Evolutionary conservation across 53 echinoderm and acorn worm species (phyloP), one percentile per base, ranked within the genome.

Genomic region (Antedon mediterranea): DNA sequence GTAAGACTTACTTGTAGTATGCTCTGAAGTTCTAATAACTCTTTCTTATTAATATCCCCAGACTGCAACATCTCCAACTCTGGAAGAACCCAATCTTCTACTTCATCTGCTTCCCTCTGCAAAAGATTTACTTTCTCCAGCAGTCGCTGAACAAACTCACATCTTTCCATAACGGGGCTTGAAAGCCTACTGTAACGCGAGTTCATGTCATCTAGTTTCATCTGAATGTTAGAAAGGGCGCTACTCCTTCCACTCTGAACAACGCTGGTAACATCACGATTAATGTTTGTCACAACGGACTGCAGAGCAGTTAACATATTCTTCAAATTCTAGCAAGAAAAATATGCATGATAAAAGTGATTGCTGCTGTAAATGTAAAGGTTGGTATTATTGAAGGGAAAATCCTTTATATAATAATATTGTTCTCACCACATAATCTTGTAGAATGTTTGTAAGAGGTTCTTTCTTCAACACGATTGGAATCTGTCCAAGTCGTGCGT

Each of bases 41-140:
- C 98, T 87, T 82, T 98, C 73, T 79, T 90, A 43, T 80, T 79
- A 33, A 92, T 77, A 72, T 98, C 98, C 13, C 93, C 88, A 0
- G 93, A 86, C 75, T 98, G 88, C 72, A 98, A 77, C 32, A 81
- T 70, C 32, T 93, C 90, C 93, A 98, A 80, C 0, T 86, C 74
- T 6, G 98, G 98, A 26, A 98, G 84, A 29, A 98, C 79, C 98
- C 98, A 98, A 74, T 98, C 98, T 74, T 98, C 98, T 37, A 98
- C 84, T 31, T 44, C 80, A 42, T 98, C 90, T 26, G 93, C 90
- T 75, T 98, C 98, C 26, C 90, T 93, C 79, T 89, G 87, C 28
- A 98, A 73, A 15, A 86, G 80, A 28, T 82, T 78, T 32, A 98
- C 82, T 74, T 84, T 71, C 82, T 98, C 98, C 11, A 79, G 88